Evolutionary conservation across 2,113 vertebrate species (phyloP), one percentile per base, ranked within the genome.

Genomic region (Stegostoma tigrinum): DNA sequence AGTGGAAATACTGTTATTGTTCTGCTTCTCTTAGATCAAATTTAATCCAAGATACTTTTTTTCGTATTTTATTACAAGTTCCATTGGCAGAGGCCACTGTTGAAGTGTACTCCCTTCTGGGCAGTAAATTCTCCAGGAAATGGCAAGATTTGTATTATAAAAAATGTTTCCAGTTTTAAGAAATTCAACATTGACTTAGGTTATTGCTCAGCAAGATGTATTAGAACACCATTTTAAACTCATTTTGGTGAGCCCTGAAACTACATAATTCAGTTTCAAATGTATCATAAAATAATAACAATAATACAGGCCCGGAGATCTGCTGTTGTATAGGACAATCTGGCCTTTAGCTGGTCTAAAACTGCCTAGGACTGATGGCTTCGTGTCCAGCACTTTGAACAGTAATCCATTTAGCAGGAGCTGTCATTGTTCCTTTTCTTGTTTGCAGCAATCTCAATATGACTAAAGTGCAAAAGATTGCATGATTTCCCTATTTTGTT

Each of bases 111-210:
- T 93, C 61, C 89, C 89, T 64, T 93, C 61, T 66, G 89, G 89
- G 89, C 89, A 38, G 5, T 66, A 66, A 66, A 8, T 64, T 93
- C 89, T 67, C 17, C 89, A 93, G 89, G 89, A 93, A 93, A 93
- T 93, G 89, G 61, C 89, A 38, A 93, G 89, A 93, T 93, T 34
- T 93, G 61, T 93, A 67, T 93, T 19, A n/a, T 66, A n/a, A 34
- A 34, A 93, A 66, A 19, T 67, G 89, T 93, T 93, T 93, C 61
- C 34, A 66, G 61, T 93, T 93, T 34, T 66, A 23, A 93, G 61
- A 66, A n/a, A 93, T 66, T 14, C 17, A 93, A 17, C 61, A 93
- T 93, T 93, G 61, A 93, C 89, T 66, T 67, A 93, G 5, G 55
- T 27, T 87, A 48, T 87, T 27, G 86, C 86, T 87, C 17, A 87